phyloP scores from a whole-genome alignment of 2,888 invertebrate genomes.

The Serripes groenlandicus region DNA sequence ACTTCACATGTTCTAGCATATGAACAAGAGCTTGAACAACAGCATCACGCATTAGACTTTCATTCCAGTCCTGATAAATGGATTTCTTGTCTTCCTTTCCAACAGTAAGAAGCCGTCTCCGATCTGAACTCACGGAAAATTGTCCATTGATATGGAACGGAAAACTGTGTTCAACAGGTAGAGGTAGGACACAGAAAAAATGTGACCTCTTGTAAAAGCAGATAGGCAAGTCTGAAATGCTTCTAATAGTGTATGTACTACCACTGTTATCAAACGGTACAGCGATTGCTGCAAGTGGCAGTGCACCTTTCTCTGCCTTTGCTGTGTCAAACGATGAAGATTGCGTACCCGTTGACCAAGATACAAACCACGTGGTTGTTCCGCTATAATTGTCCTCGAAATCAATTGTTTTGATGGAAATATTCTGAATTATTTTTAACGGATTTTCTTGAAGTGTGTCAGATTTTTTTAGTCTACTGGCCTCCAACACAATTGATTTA shows the following conservation, averaged over 20 bases:
- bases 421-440: slow-evolving; percentile 20
- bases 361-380: slow-evolving; percentile 50
- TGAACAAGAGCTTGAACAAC: slow-evolving; percentile 52
- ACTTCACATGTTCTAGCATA: slow-evolving; percentile 42
- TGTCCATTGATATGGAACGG: slow-evolving; percentile 82
- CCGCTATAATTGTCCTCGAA: neutral
- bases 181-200: slow-evolving; percentile 75
- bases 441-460: neutral
- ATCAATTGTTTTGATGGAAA: neutral
- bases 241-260: neutral
- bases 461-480: neutral
- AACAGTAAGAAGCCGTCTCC: slow-evolving; percentile 72
- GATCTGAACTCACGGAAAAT: slow-evolving; percentile 80
- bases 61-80: slow-evolving; percentile 65
- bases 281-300: slow-evolving; percentile 66
- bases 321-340: slow-evolving; percentile 24
- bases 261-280: slow-evolving; percentile 15
- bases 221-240: slow-evolving; percentile 29
- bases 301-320: slow-evolving; percentile 42
- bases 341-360: slow-evolving; percentile 62
- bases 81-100: slow-evolving; percentile 77
- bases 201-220: slow-evolving; percentile 73
- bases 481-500: neutral
- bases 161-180: slow-evolving; percentile 77
- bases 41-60: slow-evolving; percentile 59